Evolutionary conservation across 2,888 invertebrate species (phyloP).

Genomic region (Bombyx huttoni): DNA sequence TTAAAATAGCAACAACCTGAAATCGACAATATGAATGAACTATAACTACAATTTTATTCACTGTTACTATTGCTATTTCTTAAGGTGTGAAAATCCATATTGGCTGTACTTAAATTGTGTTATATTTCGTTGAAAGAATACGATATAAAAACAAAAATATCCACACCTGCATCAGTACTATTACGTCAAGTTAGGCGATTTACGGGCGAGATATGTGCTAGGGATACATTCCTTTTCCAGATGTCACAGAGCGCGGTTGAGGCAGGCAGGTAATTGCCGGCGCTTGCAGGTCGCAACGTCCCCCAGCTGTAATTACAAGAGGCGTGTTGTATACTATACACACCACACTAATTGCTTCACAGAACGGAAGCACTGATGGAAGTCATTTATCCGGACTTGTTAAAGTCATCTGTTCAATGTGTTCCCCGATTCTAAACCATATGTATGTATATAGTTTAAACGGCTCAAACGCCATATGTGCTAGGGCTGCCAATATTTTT

Average conservation of each 20-base stretch:
- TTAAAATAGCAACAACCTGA: no score
- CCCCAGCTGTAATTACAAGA: slow-evolving; percentile 28
- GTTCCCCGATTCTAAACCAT: slow-evolving; percentile 5
- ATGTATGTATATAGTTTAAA: slow-evolving; percentile 10
- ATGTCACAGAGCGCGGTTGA: not conserved
- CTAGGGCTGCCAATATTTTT: no score
- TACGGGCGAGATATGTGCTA: not conserved
- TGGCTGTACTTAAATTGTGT: no score
- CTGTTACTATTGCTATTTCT: no score
- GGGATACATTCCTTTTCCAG: not conserved
- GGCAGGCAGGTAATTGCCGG: slow-evolving; percentile 12
- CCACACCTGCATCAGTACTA: not conserved
- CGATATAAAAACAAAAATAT: not conserved
- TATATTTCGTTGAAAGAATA: not conserved
- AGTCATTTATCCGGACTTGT: slow-evolving; percentile 29
- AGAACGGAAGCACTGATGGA: slow-evolving; percentile 11
- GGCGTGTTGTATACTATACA: slow-evolving; percentile 22
- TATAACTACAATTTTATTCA: no score
- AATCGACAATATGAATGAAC: no score
- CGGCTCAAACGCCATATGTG: no score
- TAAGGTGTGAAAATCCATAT: no score
- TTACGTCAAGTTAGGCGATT: not conserved
- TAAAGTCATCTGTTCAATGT: slow-evolving; percentile 3
- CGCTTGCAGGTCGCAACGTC: slow-evolving; percentile 12
- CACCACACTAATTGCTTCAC: slow-evolving; percentile 34